phyloP scores from a whole-genome alignment of 2,888 invertebrate species.

The Vanessa cardui region DNA sequence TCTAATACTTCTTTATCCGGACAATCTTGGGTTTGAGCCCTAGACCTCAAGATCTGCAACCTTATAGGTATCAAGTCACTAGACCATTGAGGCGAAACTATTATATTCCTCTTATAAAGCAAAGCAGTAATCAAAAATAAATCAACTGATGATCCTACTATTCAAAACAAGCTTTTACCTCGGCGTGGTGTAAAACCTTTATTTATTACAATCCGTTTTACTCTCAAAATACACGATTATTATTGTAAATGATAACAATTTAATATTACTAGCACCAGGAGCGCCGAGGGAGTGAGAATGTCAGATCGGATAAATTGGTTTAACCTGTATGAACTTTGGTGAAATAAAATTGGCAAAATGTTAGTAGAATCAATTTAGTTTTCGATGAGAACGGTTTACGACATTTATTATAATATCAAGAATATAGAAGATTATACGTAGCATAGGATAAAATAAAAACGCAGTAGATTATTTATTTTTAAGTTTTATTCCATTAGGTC shows the following conservation, averaged over 20 bases:
- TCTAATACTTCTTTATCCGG: too few relatives aligned
- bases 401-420: background rate
- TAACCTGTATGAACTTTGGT: constrained; percentile 48
- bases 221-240: constrained; percentile 73
- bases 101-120: background rate
- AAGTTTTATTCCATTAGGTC: too few relatives aligned
- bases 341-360: constrained; percentile 32
- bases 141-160: constrained; percentile 30
- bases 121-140: constrained; percentile 29
- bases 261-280: constrained; percentile 57
- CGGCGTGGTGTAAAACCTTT: constrained; percentile 47
- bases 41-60: too few relatives aligned
- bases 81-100: too few relatives aligned
- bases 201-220: constrained; percentile 63
- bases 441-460: too few relatives aligned
- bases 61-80: too few relatives aligned
- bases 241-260: constrained; percentile 74
- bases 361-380: constrained; percentile 36
- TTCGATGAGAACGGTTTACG: background rate
- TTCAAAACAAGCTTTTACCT: constrained; percentile 55
- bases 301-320: constrained; percentile 52
- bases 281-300: constrained; percentile 52
- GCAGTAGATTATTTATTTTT: too few relatives aligned
- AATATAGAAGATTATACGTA: background rate
- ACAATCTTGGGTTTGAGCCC: too few relatives aligned